These are phyloP conservation scores for Trigoniulus corallinus DNA, from an alignment of 1,140 invertebrate genomes.

Conservation along the genomic window DNA sequence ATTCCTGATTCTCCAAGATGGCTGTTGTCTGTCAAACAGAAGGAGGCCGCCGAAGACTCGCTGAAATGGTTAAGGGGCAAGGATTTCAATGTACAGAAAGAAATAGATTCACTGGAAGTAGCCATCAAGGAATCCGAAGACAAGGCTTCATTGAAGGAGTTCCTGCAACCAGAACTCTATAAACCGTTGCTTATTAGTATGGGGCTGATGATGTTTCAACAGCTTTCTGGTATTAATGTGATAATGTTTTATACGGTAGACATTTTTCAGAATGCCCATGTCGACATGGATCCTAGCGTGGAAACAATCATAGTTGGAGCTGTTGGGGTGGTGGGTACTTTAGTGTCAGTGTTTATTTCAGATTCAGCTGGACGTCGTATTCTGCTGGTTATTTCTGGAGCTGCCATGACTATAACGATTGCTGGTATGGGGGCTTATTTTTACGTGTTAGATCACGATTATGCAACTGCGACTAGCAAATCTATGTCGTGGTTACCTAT, in stretches of 20 bases:
- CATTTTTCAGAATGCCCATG: constrained; percentile 40
- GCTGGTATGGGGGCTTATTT: constrained; percentile 33
- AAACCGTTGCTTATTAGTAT: constrained; percentile 18
- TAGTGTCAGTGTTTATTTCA: constrained; percentile 27
- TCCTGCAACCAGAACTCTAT: constrained; percentile 1
- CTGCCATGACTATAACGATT: constrained; percentile 34
- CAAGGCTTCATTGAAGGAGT: constrained; percentile 5
- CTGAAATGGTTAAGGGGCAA: constrained; percentile 7
- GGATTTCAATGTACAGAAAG: constrained; percentile 5
- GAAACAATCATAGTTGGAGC: constrained; percentile 23
- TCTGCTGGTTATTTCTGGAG: constrained; percentile 32
- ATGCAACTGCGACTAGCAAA: constrained; percentile 6
- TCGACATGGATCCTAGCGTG: not conserved
- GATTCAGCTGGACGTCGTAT: constrained; percentile 32
- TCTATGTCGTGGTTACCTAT: constrained; percentile 55
- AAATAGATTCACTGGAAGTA: constrained; percentile 10
- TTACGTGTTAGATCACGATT: constrained; percentile 27
- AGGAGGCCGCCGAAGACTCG: constrained; percentile 4
- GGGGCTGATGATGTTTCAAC: constrained; percentile 25
- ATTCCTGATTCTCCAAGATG: constrained; percentile 9
- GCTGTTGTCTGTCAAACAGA: constrained; percentile 9
- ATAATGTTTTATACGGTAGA: constrained; percentile 40
- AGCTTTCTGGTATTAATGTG: constrained; percentile 20
- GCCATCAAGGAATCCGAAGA: constrained; percentile 5
- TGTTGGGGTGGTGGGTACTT: constrained; percentile 29